A percentile compares a stretch with the other conserved stretches of the same genome.
Conservation (phyloP, 1,140 invertebrate species). For the Apis dorsata region DNA sequence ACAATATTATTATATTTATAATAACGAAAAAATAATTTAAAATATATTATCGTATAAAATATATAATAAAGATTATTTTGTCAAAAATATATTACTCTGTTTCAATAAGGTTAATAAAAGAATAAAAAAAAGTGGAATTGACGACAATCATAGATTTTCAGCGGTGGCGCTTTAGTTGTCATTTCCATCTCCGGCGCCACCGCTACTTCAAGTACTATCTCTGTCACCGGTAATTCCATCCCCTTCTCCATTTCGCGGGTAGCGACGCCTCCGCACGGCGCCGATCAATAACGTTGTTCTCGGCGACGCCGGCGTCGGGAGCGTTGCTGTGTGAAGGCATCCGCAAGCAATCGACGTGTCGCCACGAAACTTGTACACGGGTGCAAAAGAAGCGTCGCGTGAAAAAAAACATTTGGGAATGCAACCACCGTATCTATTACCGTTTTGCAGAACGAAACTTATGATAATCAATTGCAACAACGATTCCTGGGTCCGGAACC, state of each 20-base stretch:
- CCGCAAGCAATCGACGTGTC: slow-evolving; percentile 58
- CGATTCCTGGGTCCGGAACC: neutral
- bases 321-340: slow-evolving; percentile 54
- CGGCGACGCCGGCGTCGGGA: slow-evolving; percentile 60
- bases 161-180: slow-evolving; percentile 29
- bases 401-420: slow-evolving; percentile 37
- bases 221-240: slow-evolving; percentile 49
- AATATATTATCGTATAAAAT: neutral
- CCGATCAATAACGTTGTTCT: slow-evolving; percentile 65
- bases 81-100: neutral
- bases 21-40: too few relatives aligned
- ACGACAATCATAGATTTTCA: slow-evolving; percentile 24
- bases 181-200: slow-evolving; percentile 35
- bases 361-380: slow-evolving; percentile 40
- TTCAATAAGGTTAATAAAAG: neutral
- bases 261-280: slow-evolving; percentile 62
- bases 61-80: neutral
- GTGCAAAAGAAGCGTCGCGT: slow-evolving; percentile 37
- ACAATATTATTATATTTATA: too few relatives aligned
- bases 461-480: slow-evolving; percentile 10
- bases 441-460: slow-evolving; percentile 28
- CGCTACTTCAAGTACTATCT: slow-evolving; percentile 31
- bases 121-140: neutral
- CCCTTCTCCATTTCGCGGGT: slow-evolving; percentile 36
- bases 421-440: slow-evolving; percentile 16